phyloP scores from a whole-genome alignment of 2,113 vertebrate genomes.

The Alosa alosa region DNA sequence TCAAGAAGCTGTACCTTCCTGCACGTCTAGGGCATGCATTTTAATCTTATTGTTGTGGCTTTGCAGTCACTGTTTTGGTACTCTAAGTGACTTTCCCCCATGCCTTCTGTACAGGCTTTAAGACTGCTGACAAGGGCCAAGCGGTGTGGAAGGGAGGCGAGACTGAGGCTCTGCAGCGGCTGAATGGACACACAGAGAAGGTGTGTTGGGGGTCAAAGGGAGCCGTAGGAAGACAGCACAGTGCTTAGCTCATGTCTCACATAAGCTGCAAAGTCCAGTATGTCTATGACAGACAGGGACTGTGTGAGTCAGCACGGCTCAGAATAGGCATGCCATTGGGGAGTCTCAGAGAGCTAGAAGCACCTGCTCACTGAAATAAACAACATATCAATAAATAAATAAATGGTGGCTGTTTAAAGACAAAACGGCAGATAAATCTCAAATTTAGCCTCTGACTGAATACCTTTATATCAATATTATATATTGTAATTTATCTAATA shows the following conservation, averaged over 20 bases:
- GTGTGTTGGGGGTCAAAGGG: conserved; percentile 18
- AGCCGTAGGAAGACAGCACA: neutral
- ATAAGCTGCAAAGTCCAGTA: neutral
- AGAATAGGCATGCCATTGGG: neutral
- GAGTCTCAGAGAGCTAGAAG: neutral
- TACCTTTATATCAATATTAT: neutral
- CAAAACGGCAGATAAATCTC: too few relatives aligned
- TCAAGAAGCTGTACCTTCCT: neutral
- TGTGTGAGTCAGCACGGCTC: neutral
- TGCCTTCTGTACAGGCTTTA: conserved; percentile 42
- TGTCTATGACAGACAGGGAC: neutral
- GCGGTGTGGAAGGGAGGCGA: conserved; percentile 52
- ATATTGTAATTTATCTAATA: too few relatives aligned
- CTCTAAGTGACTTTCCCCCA: neutral
- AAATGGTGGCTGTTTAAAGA: too few relatives aligned
- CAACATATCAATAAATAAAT: too few relatives aligned
- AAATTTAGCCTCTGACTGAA: neutral
- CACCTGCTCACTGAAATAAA: neutral
- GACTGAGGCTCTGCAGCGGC: conserved; percentile 44
- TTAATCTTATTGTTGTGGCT: neutral
- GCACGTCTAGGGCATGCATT: neutral
- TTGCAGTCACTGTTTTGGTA: neutral
- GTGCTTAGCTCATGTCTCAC: neutral
- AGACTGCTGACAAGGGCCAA: conserved; percentile 38
- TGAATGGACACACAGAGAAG: conserved; percentile 44